Evolutionary conservation across 2,113 vertebrate genomes (phyloP), one percentile per base, ranked within the genome.

Genomic region (Halichoeres trimaculatus): DNA sequence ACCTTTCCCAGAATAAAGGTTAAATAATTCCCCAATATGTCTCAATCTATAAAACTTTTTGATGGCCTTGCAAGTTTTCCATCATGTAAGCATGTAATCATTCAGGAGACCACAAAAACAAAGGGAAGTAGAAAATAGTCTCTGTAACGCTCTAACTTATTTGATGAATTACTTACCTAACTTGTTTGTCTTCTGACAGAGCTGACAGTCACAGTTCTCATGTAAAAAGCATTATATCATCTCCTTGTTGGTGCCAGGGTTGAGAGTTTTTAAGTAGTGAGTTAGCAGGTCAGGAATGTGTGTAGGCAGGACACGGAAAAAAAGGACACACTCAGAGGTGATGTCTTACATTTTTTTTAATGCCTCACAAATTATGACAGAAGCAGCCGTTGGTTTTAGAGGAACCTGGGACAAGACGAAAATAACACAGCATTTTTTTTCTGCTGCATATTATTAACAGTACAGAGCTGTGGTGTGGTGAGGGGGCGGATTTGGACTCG

Each of bases 261-360:
- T 76, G 4, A 20, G 26, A 63, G 60, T 61, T 76, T n/a, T 74
- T 55, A 52, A 14, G 17, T 14, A 55, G 43, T 65, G 71, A 75
- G 17, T 4, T 0, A 73, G 54, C 35, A 68, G 53, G 66, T 77
- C 30, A 60, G 83, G 81, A 86, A 87, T 81, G 86, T 30, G 30
- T 30, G 30, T 30, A 30, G 30, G 30, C 30, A 30, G 30, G 74
- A 22, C 54, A 78, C 70, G 51, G n/a, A 53, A 68, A 12, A n/a
- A 38, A 8, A 1, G 57, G 36, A 55, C 7, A 45, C 23, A 56
- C n/a, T 59, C 16, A 43, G 16, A 45, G 43, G 43, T 45, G 17
- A 45, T 11, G 12, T 41, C 14, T 41, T 41, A 12, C 13, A 41
- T 14, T 41, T n/a, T 16, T n/a, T 45, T 38, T 6, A 5, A 35